A percentile compares a stretch with the other conserved stretches of the same genome.
These are phyloP conservation scores for Drosophila incognita DNA, from an alignment of 2,888 invertebrate species.

Conservation along the genomic window DNA sequence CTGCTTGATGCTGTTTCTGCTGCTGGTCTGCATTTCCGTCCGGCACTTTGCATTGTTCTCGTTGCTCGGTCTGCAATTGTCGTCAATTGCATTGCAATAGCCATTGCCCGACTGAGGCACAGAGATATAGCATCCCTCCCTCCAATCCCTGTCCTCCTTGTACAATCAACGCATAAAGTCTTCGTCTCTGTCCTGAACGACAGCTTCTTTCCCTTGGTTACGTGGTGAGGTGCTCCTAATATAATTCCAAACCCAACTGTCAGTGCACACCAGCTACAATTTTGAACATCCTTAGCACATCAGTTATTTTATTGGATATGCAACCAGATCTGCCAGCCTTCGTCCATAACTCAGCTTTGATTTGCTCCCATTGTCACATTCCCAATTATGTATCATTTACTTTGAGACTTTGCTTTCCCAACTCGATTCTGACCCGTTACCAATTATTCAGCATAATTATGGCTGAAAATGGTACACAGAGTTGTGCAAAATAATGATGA, in stretches of 20 bases:
- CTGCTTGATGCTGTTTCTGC: conserved; percentile 16
- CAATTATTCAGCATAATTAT: conserved; percentile 53
- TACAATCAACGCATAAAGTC: conserved; percentile 62
- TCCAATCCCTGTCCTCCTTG: background rate
- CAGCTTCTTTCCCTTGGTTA: conserved; percentile 11
- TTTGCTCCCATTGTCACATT: background rate
- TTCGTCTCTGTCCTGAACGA: conserved; percentile 42
- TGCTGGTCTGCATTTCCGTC: conserved; percentile 68
- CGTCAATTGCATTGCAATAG: conserved; percentile 68
- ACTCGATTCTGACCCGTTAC: conserved; percentile 24
- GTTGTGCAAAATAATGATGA: background rate
- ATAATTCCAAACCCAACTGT: conserved; percentile 19
- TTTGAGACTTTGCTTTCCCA: background rate
- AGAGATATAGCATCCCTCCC: conserved; percentile 2
- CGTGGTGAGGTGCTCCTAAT: conserved; percentile 20
- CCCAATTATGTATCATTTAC: background rate
- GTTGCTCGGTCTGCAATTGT: conserved; percentile 57
- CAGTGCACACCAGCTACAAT: conserved; percentile 24
- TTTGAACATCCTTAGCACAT: conserved; percentile 23
- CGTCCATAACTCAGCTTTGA: background rate
- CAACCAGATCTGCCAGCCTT: conserved; percentile 14
- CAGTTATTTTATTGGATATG: conserved; percentile 34
- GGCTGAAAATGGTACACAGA: conserved; percentile 20
- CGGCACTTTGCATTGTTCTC: conserved; percentile 61
- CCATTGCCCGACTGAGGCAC: conserved; percentile 36